Evolutionary conservation across 2,113 vertebrate species (phyloP).

Genomic region (Pseudorectes ferrugineus): DNA sequence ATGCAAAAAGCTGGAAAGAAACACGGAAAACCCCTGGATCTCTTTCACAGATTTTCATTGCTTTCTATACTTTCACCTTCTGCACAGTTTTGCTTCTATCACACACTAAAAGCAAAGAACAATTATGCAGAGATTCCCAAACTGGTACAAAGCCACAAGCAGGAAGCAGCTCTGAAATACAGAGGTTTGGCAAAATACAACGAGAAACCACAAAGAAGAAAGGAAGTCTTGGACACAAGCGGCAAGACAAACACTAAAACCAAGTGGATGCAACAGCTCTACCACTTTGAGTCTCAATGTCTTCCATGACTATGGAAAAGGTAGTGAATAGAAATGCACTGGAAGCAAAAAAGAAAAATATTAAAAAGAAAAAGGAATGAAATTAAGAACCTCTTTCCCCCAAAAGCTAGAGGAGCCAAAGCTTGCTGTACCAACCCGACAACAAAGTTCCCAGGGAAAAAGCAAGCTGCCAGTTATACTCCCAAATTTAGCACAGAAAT

Average conservation of each 20-base stretch:
- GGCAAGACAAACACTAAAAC: neutral
- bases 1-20: neutral
- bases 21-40: neutral
- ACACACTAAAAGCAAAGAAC: neutral
- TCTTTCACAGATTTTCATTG: neutral
- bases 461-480: constrained; percentile 11
- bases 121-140: neutral
- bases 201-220: neutral
- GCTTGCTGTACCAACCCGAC: neutral
- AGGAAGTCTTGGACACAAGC: neutral
- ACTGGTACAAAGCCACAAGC: neutral
- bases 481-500: constrained; percentile 54
- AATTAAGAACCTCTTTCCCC: neutral
- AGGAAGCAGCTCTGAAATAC: neutral
- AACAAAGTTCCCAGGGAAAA: constrained; percentile 16
- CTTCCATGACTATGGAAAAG: neutral
- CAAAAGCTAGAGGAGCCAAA: neutral
- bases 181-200: neutral
- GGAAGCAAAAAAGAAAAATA: neutral
- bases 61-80: neutral
- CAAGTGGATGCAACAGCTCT: neutral
- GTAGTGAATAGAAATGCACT: neutral
- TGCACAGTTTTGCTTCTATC: neutral
- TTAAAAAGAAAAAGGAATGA: neutral
- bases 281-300: accelerated